These are phyloP conservation scores for Drosophila prolongata DNA, from an alignment of 2,888 invertebrate species.

Conservation along the genomic window DNA sequence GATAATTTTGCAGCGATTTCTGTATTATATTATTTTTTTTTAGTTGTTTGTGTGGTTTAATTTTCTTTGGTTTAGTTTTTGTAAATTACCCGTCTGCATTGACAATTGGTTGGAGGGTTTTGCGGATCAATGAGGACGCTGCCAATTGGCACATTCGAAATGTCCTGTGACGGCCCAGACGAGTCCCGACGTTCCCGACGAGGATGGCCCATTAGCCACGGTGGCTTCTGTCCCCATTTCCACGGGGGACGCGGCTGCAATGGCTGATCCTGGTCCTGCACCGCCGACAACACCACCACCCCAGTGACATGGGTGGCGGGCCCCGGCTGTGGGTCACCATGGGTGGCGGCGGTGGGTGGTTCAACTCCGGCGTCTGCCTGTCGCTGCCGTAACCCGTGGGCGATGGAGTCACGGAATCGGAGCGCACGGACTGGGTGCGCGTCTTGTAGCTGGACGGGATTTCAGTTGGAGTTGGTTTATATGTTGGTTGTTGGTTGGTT, in stretches of 20 bases:
- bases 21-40: slow-evolving; percentile 40
- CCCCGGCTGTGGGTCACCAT: slow-evolving; percentile 22
- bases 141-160: slow-evolving; percentile 93
- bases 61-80: slow-evolving; percentile 73
- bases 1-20: slow-evolving; percentile 50
- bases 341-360: slow-evolving; percentile 50
- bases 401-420: slow-evolving; percentile 91
- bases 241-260: slow-evolving; percentile 38
- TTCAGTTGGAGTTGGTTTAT: slow-evolving; percentile 29
- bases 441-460: slow-evolving; percentile 83
- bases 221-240: slow-evolving; percentile 15
- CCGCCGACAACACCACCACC: slow-evolving; percentile 42
- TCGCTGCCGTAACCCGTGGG: slow-evolving; percentile 87
- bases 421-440: slow-evolving; percentile 85
- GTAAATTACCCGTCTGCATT: slow-evolving; percentile 85
- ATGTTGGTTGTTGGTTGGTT: slow-evolving; percentile 31
- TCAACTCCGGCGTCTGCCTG: slow-evolving; percentile 83
- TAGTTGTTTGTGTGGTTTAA: slow-evolving; percentile 55
- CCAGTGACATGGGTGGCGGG: slow-evolving; percentile 18
- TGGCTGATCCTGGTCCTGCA: slow-evolving; percentile 45
- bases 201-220: slow-evolving; percentile 45
- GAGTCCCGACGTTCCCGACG: slow-evolving; percentile 83
- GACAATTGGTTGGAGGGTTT: slow-evolving; percentile 85
- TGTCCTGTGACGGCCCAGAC: slow-evolving; percentile 96
- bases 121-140: slow-evolving; percentile 94